A percentile compares a stretch with the other conserved stretches of the same genome.
These are phyloP conservation scores for Athene cunicularia DNA, from an alignment of 2,113 vertebrate genomes.

Conservation along the genomic window DNA sequence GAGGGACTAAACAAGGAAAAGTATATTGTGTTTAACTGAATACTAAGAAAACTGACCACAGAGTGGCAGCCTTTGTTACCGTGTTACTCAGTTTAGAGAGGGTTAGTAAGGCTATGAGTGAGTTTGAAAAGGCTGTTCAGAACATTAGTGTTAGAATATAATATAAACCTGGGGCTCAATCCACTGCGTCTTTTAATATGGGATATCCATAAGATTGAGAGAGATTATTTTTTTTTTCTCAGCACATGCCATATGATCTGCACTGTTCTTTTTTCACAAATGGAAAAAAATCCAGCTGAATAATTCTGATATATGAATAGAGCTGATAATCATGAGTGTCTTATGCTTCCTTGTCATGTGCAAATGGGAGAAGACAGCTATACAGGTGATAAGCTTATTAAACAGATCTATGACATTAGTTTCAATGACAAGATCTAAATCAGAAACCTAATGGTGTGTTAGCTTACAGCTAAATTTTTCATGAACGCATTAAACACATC, in stretches of 20 bases:
- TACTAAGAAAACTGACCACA: neutral
- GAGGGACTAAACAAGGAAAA: neutral
- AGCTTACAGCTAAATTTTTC: neutral
- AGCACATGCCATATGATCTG: neutral
- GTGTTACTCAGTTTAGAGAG: neutral
- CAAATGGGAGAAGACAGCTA: neutral
- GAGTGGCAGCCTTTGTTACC: constrained; percentile 21
- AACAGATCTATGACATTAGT: neutral
- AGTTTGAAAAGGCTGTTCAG: neutral
- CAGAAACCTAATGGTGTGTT: neutral
- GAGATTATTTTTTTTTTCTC: neutral
- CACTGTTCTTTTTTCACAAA: neutral
- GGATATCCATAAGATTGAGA: neutral
- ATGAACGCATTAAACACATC: neutral
- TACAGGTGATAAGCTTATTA: neutral
- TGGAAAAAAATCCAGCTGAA: neutral
- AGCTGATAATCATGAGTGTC: neutral
- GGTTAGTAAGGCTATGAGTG: neutral
- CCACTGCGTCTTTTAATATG: neutral
- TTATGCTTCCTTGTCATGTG: neutral
- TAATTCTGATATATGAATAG: neutral
- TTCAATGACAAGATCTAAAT: neutral
- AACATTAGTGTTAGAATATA: accelerated
- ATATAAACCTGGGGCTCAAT: neutral
- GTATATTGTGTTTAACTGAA: neutral